These are phyloP conservation scores for Acridotheres tristis DNA, from an alignment of 2,797 vertebrate species.

Conservation along the genomic window DNA sequence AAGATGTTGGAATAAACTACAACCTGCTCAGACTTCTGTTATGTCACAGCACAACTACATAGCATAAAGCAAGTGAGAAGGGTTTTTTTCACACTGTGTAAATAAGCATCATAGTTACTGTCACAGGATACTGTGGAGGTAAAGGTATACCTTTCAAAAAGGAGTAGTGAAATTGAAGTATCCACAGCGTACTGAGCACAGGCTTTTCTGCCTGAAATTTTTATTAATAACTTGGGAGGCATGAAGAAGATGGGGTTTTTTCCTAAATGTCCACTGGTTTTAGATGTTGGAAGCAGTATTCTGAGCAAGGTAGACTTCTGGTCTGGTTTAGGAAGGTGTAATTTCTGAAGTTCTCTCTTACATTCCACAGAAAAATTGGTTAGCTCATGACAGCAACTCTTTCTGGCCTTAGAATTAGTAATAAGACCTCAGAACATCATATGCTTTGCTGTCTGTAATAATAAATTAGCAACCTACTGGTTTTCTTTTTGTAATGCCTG, in stretches of 20 bases:
- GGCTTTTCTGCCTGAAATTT: not conserved
- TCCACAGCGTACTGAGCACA: not conserved
- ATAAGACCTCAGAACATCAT: not conserved
- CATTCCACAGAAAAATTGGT: not conserved
- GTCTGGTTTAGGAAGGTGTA: not conserved
- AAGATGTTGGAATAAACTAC: not conserved
- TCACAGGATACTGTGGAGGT: not conserved
- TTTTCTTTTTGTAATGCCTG: not conserved
- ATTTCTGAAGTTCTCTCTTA: not conserved
- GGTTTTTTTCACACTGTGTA: not conserved
- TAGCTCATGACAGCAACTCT: not conserved
- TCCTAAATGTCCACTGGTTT: not conserved
- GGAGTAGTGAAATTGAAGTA: not conserved
- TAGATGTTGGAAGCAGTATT: not conserved
- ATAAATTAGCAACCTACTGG: not conserved
- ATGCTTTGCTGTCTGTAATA: not conserved
- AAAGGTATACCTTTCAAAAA: not conserved
- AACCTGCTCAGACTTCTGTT: not conserved
- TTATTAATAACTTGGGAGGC: not conserved
- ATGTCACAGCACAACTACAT: not conserved
- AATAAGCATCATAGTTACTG: not conserved
- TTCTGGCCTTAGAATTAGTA: not conserved
- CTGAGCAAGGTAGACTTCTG: not conserved
- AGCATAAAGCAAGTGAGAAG: not conserved
- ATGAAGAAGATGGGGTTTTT: not conserved